Percentiles rank a stretch among this genome's conserved stretches.
Evolutionary conservation across 1,140 invertebrate species (phyloP).

Genomic region (Hypsibius dujardini): DNA sequence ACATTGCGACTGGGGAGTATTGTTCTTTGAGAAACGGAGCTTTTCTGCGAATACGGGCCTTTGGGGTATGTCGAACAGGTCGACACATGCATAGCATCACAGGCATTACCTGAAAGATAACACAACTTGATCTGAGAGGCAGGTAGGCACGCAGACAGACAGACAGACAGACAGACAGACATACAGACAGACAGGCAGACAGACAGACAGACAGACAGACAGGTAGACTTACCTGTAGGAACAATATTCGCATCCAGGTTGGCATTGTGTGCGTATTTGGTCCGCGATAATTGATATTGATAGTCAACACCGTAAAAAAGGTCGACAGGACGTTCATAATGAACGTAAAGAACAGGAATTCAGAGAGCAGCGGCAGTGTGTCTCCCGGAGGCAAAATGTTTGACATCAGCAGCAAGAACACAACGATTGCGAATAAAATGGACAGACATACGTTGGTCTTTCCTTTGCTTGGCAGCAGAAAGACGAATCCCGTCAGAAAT

Average conservation of each 20-base stretch:
- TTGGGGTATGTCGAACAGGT: neutral
- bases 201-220: no score
- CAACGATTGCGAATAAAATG: constrained; percentile 94
- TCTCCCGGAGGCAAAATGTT: constrained; percentile 78
- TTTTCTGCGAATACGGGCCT: neutral
- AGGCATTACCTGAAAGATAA: neutral
- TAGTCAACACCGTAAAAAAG: constrained; percentile 91
- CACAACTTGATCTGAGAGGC: no score
- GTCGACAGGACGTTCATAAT: constrained; percentile 99
- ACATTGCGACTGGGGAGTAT: neutral
- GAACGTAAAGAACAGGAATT: constrained; percentile 96
- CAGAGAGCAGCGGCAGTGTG: constrained; percentile 86
- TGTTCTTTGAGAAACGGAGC: neutral
- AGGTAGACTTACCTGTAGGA: no score
- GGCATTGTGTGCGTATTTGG: constrained; percentile 75
- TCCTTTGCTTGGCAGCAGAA: constrained; percentile 70
- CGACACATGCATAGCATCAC: neutral
- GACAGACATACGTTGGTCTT: constrained; percentile 58
- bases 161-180: no score
- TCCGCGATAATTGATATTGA: constrained; percentile 97
- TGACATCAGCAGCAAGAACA: constrained; percentile 91
- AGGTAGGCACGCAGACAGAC: no score
- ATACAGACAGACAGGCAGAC: no score
- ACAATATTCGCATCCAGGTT: constrained; percentile 50
- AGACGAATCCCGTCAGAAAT: constrained; percentile 91